Conservation (phyloP, 2,113 vertebrate genomes). For the Thalassoma bifasciatum region DNA sequence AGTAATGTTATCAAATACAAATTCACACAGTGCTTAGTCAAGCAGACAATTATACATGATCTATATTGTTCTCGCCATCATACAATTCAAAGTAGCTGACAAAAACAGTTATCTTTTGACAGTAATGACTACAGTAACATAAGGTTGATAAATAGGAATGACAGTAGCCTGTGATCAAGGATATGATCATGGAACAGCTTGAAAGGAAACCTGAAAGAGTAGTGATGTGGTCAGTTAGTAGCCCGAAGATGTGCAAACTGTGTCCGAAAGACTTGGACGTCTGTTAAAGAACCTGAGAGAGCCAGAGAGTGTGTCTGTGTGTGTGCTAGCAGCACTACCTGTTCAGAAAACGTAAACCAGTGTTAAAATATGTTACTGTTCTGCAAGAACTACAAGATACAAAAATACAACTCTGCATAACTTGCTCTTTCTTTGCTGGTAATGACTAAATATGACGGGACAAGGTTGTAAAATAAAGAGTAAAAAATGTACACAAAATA, state of each 20-base stretch:
- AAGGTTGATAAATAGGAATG: slow-evolving; percentile 66
- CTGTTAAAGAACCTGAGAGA: slow-evolving; percentile 79
- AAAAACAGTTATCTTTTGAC: slow-evolving; percentile 71
- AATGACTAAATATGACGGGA: slow-evolving; percentile 57
- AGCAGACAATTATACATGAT: slow-evolving; percentile 55
- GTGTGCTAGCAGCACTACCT: slow-evolving; percentile 76
- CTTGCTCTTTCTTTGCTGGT: slow-evolving; percentile 56
- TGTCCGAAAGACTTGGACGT: slow-evolving; percentile 64
- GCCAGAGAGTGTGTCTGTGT: slow-evolving; percentile 59
- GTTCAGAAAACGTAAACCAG: slow-evolving; percentile 72
- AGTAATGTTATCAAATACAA: slow-evolving; percentile 34
- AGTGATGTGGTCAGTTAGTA: slow-evolving; percentile 70
- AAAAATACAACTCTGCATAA: slow-evolving; percentile 73
- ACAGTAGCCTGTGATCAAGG: slow-evolving; percentile 68
- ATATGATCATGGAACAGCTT: slow-evolving; percentile 59
- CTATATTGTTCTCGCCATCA: slow-evolving; percentile 40
- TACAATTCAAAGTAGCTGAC: slow-evolving; percentile 45
- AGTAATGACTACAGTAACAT: slow-evolving; percentile 79
- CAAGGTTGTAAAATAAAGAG: slow-evolving; percentile 51
- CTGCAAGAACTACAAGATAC: slow-evolving; percentile 69
- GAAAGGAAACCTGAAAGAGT: slow-evolving; percentile 74
- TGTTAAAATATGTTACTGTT: slow-evolving; percentile 79
- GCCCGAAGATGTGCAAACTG: slow-evolving; percentile 78
- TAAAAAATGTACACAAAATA: slow-evolving; percentile 55
- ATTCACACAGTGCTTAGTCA: slow-evolving; percentile 71